Evolutionary conservation across 1,140 invertebrate genomes (phyloP), one percentile per base, ranked within the genome.

Genomic region (Papilio polytes): DNA sequence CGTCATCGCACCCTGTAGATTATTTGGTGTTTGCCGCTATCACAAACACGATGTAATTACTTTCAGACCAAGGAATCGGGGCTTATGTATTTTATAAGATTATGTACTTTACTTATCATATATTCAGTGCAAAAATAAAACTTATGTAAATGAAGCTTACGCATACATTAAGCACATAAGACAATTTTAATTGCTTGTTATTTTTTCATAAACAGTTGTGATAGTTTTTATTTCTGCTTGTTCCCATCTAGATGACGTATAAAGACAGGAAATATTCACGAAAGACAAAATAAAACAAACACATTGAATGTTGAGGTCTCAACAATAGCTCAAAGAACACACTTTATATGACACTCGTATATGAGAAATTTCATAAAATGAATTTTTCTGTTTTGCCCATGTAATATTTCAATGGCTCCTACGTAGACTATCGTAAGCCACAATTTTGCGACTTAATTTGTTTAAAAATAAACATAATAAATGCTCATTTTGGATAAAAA

Each of bases 41-140:
- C 72, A 46, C 31, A 41, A 72, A 8, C 22, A 36, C 63, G 13
- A 36, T 70, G 2, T 70, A 31, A 70, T 70, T 31, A 36, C 22
- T 70, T 31, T 63, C 22, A 22, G 26, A 70, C 63, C 26, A 12
- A 70, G 63, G 26, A 31, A 70, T 70, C 22, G 4, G 12, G 22
- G 13, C 63, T 31, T 70, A 31, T 70, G 63, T 70, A 15, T 36
- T 70, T 36, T 31, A 66, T 66, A 66, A 26, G 22, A 66, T 70
- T 70, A 70, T 70, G 13, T 70, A 20, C 26, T 70, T 70, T 70
- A 70, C 12, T 70, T 70, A 70, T 70, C 22, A 70, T 26, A 26
- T 26, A 26, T 26, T 26, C 26, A 26, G 26, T 26, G 26, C 26
- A 20, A 56, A 8, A 63, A 22, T 22, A 63, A 63, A 22, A 26